Conservation (phyloP, 2,797 vertebrate genomes). For the Botia kubotai region DNA sequence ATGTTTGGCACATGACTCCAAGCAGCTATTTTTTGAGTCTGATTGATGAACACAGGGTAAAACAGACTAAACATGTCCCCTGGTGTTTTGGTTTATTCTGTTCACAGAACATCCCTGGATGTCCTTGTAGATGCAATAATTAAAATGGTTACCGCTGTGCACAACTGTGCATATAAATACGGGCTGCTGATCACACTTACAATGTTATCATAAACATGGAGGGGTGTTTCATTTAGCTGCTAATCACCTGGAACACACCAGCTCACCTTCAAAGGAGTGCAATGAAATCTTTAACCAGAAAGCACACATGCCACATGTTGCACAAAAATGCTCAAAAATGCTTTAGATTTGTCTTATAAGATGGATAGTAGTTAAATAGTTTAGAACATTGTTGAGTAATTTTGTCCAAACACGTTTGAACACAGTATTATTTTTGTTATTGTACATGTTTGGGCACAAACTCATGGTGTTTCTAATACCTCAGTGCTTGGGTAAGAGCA, state of each 20-base stretch:
- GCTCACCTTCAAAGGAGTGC: constrained; percentile 26
- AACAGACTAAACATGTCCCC: constrained; percentile 46
- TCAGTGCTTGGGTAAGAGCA: neutral
- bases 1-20: constrained; percentile 42
- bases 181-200: constrained; percentile 29
- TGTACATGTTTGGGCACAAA: neutral
- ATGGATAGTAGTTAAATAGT: constrained; percentile 16
- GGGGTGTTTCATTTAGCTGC: constrained; percentile 17
- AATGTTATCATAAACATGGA: constrained; percentile 43
- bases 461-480: neutral
- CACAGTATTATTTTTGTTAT: constrained; percentile 7
- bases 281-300: neutral
- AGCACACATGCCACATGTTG: constrained; percentile 1
- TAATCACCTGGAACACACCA: constrained; percentile 40
- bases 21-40: constrained; percentile 38
- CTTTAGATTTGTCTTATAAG: constrained; percentile 15
- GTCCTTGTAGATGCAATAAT: constrained; percentile 56
- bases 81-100: constrained; percentile 49
- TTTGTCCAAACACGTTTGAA: neutral
- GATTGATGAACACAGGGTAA: constrained; percentile 48
- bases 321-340: neutral
- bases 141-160: constrained; percentile 50
- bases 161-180: constrained; percentile 46
- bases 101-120: constrained; percentile 49
- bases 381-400: constrained; percentile 19